A percentile compares a stretch with the other conserved stretches of the same genome.
phyloP scores from a whole-genome alignment of 2,888 invertebrate genomes.

The Troides helena region DNA sequence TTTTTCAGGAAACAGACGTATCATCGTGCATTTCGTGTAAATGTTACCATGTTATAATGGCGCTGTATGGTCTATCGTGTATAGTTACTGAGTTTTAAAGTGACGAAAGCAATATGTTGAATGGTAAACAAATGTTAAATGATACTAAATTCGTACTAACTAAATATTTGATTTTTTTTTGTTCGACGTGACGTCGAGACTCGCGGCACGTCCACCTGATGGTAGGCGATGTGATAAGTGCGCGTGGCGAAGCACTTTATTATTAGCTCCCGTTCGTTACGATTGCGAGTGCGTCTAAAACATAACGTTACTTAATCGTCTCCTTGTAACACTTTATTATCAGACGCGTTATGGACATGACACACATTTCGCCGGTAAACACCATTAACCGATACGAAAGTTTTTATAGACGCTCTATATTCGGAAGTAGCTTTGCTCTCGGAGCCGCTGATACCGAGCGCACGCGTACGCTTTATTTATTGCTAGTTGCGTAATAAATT shows the following conservation, averaged over 20 bases:
- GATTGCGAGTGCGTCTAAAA: constrained; percentile 14
- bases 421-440: constrained; percentile 9
- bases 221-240: neutral
- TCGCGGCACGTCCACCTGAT: too few relatives aligned
- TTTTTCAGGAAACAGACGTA: too few relatives aligned
- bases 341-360: constrained; percentile 71
- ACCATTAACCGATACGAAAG: constrained; percentile 44
- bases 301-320: constrained; percentile 69
- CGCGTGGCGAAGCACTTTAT: constrained; percentile 7
- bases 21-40: too few relatives aligned
- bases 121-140: too few relatives aligned
- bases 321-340: constrained; percentile 77
- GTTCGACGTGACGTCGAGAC: too few relatives aligned
- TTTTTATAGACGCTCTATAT: constrained; percentile 31
- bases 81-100: too few relatives aligned
- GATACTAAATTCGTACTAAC: too few relatives aligned
- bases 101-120: too few relatives aligned
- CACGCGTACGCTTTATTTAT: constrained; percentile 12
- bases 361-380: constrained; percentile 68
- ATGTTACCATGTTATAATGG: too few relatives aligned
- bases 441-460: constrained; percentile 1
- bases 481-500: constrained; percentile 17
- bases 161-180: too few relatives aligned
- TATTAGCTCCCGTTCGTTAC: constrained; percentile 1
- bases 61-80: too few relatives aligned